These are phyloP conservation scores for Ommatoiulus sabulosus DNA, from an alignment of 2,888 invertebrate genomes.

Conservation along the genomic window DNA sequence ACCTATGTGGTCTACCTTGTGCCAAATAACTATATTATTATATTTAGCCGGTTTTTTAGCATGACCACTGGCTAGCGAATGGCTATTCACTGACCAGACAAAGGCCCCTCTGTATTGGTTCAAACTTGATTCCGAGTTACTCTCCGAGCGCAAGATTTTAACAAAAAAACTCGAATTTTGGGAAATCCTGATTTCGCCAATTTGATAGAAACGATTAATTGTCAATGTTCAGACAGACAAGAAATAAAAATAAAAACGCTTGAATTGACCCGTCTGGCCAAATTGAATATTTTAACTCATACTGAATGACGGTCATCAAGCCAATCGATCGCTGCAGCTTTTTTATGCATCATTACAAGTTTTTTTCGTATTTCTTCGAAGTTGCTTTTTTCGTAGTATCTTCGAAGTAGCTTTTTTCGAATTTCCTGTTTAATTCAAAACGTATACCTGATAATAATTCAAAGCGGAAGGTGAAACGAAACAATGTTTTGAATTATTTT, in stretches of 20 bases:
- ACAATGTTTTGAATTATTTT: no score
- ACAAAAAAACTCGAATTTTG: not conserved
- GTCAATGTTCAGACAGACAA: not conserved
- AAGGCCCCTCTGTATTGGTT: not conserved
- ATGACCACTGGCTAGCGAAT: conserved; percentile 18
- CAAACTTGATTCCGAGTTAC: not conserved
- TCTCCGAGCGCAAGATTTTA: not conserved
- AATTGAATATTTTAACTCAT: not conserved
- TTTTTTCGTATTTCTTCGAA: not conserved
- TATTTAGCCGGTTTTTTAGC: conserved; percentile 41
- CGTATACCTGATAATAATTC: no score
- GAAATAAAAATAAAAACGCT: not conserved
- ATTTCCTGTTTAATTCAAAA: no score
- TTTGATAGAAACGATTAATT: not conserved
- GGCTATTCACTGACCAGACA: conserved; percentile 11
- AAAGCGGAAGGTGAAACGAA: no score
- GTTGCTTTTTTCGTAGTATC: no score
- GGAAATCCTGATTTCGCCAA: not conserved
- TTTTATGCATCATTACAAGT: not conserved
- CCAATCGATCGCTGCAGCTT: not conserved
- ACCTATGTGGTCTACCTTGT: conserved; percentile 53
- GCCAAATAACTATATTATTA: conserved; percentile 43
- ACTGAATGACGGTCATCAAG: not conserved
- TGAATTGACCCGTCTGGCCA: not conserved
- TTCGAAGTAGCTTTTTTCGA: no score